Percentiles rank a stretch among this genome's conserved stretches.
Evolutionary conservation across 2,888 invertebrate genomes (phyloP).

Genomic region (Drosophila demipolita): DNA sequence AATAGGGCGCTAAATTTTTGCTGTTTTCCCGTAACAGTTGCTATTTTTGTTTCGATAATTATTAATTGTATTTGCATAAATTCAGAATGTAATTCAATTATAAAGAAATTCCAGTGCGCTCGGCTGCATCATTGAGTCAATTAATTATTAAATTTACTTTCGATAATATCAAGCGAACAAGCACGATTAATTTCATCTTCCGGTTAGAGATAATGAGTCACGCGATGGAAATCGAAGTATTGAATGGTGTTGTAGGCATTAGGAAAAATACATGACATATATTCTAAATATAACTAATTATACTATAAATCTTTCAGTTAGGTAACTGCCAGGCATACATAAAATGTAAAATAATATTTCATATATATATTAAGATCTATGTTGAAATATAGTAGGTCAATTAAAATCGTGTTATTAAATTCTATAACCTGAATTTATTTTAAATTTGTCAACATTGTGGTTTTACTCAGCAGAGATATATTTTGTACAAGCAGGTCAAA

Average conservation of each 20-base stretch:
- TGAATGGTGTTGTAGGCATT: not conserved
- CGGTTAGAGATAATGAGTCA: slow-evolving; percentile 27
- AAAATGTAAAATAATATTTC: not conserved
- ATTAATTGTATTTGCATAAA: slow-evolving; percentile 72
- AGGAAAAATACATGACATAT: not conserved
- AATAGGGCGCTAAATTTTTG: slow-evolving; percentile 30
- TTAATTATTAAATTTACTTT: slow-evolving; percentile 36
- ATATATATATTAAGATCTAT: not conserved
- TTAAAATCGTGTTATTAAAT: not conserved
- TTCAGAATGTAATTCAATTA: slow-evolving; percentile 65
- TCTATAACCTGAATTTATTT: slow-evolving; percentile 11
- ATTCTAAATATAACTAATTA: not conserved
- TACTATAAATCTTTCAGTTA: not conserved
- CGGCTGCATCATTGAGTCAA: slow-evolving; percentile 34
- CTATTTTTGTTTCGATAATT: slow-evolving; percentile 13
- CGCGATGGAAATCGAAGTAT: not conserved
- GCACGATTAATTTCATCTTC: slow-evolving; percentile 20
- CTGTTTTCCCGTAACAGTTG: slow-evolving; percentile 13
- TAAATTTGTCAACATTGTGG: slow-evolving; percentile 13
- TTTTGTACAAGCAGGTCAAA: slow-evolving; percentile 35
- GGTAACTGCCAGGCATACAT: not conserved
- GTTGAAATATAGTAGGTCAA: not conserved
- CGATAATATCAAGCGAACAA: slow-evolving; percentile 27
- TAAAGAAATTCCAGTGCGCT: slow-evolving; percentile 41
- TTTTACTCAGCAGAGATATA: slow-evolving; percentile 48